Conservation (phyloP, 2,797 vertebrate genomes). For the Percopsis omiscomaycus region DNA sequence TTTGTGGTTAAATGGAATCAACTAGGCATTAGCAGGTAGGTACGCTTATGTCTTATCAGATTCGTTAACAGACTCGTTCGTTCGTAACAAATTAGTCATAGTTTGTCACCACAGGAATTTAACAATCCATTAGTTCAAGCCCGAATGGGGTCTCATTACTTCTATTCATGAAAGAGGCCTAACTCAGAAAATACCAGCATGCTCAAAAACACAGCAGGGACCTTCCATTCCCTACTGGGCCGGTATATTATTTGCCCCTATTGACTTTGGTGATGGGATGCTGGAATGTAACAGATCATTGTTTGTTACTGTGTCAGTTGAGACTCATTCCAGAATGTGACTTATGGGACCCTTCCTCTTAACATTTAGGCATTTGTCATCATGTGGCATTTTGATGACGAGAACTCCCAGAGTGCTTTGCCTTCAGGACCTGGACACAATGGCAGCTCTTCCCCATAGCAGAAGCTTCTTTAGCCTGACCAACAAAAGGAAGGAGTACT, state of each 20-base stretch:
- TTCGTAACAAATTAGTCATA: no score
- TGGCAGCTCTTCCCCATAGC: conserved; percentile 63
- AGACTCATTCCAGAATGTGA: conserved; percentile 41
- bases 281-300: conserved; percentile 41
- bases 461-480: conserved; percentile 88
- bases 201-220: conserved; percentile 16
- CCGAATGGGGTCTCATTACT: conserved; percentile 22
- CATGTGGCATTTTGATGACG: conserved; percentile 82
- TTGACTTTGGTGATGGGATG: conserved; percentile 25
- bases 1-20: no score
- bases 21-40: no score
- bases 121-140: background rate
- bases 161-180: conserved; percentile 19
- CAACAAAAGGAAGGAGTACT: conserved; percentile 94
- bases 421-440: conserved; percentile 67
- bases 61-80: no score
- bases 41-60: no score
- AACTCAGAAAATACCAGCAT: conserved; percentile 53
- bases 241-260: conserved; percentile 13
- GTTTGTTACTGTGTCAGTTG: conserved; percentile 26
- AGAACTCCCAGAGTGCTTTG: conserved; percentile 72
- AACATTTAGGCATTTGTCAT: conserved; percentile 76
- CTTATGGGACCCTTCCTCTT: conserved; percentile 26
- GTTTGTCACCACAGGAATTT: no score
- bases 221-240: conserved; percentile 25